Conservation (phyloP, 2,888 invertebrate genomes). For the Polydesmus complanatus region DNA sequence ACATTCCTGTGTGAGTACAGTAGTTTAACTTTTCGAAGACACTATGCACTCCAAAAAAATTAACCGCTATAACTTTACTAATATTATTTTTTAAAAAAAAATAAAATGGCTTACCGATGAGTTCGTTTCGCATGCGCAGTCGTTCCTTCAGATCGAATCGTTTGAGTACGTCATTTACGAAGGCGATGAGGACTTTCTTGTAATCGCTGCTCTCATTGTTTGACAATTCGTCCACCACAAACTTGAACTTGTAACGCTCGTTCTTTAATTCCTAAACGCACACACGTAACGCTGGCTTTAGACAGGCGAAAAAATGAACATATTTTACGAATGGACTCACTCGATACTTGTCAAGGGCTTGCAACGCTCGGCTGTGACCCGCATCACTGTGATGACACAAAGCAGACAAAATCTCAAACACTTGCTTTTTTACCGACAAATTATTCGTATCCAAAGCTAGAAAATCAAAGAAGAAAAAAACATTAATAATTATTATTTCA, state of each 20-base stretch:
- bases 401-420: conserved; percentile 86
- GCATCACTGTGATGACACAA: conserved; percentile 86
- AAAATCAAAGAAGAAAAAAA: too few relatives aligned
- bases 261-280: conserved; percentile 32
- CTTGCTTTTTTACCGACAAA: conserved; percentile 86
- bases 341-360: conserved; percentile 84
- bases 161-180: conserved; percentile 90
- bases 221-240: conserved; percentile 77
- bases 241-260: conserved; percentile 74
- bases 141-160: conserved; percentile 77
- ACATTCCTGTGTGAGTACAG: too few relatives aligned
- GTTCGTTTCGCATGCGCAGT: conserved; percentile 78
- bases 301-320: background rate
- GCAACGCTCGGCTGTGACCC: conserved; percentile 70
- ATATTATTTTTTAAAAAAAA: too few relatives aligned
- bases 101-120: conserved; percentile 84
- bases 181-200: conserved; percentile 79
- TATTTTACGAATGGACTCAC: conserved; percentile 39
- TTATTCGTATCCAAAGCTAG: conserved; percentile 76
- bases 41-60: too few relatives aligned
- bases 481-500: too few relatives aligned
- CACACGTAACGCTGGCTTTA: too few relatives aligned
- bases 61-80: too few relatives aligned
- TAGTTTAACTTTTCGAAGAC: too few relatives aligned
- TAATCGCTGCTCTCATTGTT: conserved; percentile 68